Evolutionary conservation across 2,888 invertebrate genomes (phyloP).

Genomic region (Phania funesta): DNA sequence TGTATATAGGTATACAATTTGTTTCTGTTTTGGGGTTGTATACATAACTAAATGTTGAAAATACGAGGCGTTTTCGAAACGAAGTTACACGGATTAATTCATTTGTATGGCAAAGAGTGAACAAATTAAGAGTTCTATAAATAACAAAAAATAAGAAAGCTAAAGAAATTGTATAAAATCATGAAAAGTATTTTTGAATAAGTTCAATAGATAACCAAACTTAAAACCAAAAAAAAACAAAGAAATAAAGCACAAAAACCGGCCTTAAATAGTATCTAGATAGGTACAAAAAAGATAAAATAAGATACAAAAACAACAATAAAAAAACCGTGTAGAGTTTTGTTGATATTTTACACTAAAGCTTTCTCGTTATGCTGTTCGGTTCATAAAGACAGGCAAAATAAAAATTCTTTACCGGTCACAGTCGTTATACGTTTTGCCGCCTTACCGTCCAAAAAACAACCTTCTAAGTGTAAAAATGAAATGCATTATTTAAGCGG

Average conservation of each 20-base stretch:
- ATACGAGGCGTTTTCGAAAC: constrained; percentile 37
- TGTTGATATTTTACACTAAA: constrained; percentile 26
- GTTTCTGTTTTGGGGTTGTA: constrained; percentile 50
- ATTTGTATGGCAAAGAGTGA: constrained; percentile 4
- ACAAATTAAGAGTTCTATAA: not conserved
- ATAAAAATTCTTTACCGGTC: constrained; percentile 60
- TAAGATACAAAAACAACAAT: constrained; percentile 47
- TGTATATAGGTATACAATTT: constrained; percentile 11
- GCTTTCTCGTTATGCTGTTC: constrained; percentile 17
- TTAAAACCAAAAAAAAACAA: constrained; percentile 25
- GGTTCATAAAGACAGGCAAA: constrained; percentile 44
- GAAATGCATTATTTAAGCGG: not conserved
- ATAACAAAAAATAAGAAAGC: not conserved
- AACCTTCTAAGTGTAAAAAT: too few relatives aligned
- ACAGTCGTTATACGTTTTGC: constrained; percentile 47
- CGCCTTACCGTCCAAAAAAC: constrained; percentile 28
- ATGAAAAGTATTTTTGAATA: not conserved
- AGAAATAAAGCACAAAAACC: constrained; percentile 37
- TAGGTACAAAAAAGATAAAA: constrained; percentile 34
- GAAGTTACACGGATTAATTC: constrained; percentile 10
- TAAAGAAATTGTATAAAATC: not conserved
- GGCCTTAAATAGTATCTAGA: constrained; percentile 65
- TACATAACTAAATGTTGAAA: constrained; percentile 35
- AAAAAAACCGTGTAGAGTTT: constrained; percentile 42
- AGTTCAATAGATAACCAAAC: not conserved